Conservation (phyloP, 2,113 vertebrate species). For the Taurulus bubalis region DNA sequence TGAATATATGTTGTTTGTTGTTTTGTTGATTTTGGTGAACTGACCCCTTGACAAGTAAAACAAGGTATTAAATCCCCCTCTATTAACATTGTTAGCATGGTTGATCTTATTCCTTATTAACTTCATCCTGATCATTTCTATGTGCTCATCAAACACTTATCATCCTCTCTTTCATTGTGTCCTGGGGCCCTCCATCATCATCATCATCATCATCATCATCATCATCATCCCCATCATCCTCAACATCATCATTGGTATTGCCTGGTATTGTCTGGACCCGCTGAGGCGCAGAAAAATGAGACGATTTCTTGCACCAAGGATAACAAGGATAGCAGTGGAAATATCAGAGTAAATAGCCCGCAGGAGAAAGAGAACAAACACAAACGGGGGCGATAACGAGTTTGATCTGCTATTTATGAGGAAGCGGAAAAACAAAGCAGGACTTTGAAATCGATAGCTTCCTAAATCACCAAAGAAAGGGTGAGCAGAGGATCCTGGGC, state of each 20-base stretch:
- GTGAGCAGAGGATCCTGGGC: conserved; percentile 49
- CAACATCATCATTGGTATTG: not conserved
- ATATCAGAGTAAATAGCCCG: conserved; percentile 75
- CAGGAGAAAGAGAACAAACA: conserved; percentile 71
- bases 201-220: conserved; percentile 19
- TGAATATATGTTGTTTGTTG: not conserved
- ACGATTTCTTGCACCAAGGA: conserved; percentile 51
- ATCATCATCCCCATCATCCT: conserved; percentile 22
- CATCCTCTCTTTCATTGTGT: not conserved
- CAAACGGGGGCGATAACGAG: conserved; percentile 62
- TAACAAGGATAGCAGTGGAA: conserved; percentile 64
- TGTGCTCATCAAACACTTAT: conserved; percentile 23
- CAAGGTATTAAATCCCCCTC: not conserved
- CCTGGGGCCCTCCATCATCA: conserved; percentile 27
- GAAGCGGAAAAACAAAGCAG: conserved; percentile 71
- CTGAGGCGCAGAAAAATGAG: conserved; percentile 51
- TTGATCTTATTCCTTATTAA: conserved; percentile 7
- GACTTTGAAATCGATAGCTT: conserved; percentile 74
- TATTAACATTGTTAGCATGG: conserved; percentile 12
- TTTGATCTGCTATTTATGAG: conserved; percentile 80
- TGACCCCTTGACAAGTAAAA: not conserved
- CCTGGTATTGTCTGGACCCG: conserved; percentile 32
- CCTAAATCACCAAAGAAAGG: conserved; percentile 73
- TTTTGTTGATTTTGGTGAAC: not conserved
- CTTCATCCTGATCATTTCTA: conserved; percentile 6